These are phyloP conservation scores for Cryptus armator DNA, from an alignment of 2,888 invertebrate species.

Conservation along the genomic window DNA sequence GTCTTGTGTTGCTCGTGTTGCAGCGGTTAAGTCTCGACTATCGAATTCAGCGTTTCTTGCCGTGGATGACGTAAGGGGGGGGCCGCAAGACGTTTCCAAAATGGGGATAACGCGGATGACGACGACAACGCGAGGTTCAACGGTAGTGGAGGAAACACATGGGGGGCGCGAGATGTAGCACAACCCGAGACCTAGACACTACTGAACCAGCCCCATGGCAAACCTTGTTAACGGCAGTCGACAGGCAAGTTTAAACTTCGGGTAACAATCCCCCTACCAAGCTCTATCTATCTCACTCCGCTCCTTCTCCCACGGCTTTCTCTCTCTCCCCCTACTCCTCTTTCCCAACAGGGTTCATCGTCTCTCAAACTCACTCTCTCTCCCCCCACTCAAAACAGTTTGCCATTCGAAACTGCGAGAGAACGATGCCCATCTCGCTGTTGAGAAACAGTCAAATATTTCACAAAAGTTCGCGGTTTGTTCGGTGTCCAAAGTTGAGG, in stretches of 20 bases:
- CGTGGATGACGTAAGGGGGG: constrained; percentile 33
- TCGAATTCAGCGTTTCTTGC: constrained; percentile 37
- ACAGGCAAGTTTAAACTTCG: constrained; percentile 85
- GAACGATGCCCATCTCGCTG: constrained; percentile 59
- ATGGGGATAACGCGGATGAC: constrained; percentile 40
- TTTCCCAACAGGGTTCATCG: constrained; percentile 61
- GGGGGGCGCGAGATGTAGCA: constrained; percentile 81
- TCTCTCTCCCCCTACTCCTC: constrained; percentile 67
- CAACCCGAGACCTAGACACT: constrained; percentile 84
- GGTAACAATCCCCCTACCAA: constrained; percentile 84
- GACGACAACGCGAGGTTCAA: constrained; percentile 46
- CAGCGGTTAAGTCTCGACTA: constrained; percentile 60
- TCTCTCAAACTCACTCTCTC: constrained; percentile 61
- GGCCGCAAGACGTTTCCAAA: constrained; percentile 62
- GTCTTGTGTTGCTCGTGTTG: constrained; percentile 46
- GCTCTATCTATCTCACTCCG: constrained; percentile 62
- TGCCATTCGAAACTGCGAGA: constrained; percentile 62
- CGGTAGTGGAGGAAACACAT: constrained; percentile 61
- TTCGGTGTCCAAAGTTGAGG: constrained; percentile 45
- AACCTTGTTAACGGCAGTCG: constrained; percentile 85
- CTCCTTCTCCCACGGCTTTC: constrained; percentile 69
- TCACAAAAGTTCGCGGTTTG: constrained; percentile 60
- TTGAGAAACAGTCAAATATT: constrained; percentile 64
- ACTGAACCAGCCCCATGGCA: constrained; percentile 84
- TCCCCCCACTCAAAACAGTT: constrained; percentile 51